Conservation (phyloP, 92 coral and sea anemone species). For the Heliopora coerulea region DNA sequence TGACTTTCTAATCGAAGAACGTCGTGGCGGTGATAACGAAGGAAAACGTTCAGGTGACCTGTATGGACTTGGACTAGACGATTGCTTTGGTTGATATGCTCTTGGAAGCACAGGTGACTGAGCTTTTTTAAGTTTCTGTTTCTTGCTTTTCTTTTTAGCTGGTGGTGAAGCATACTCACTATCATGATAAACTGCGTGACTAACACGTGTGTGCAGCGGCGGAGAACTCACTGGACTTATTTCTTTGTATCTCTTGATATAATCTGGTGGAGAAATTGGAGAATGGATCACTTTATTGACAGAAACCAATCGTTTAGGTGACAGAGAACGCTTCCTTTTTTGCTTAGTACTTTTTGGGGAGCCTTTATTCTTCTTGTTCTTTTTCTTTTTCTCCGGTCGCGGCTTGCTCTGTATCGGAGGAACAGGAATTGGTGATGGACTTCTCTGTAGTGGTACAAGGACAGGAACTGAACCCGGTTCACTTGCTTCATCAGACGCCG, state of each 20-base stretch:
- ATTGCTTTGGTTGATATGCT: constrained; percentile 73
- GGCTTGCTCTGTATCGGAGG: constrained; percentile 61
- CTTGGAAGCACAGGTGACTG: constrained; percentile 76
- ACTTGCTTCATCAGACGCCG: constrained; percentile 82
- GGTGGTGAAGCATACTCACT: constrained; percentile 16
- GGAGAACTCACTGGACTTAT: constrained; percentile 54
- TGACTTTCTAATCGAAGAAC: constrained; percentile 68
- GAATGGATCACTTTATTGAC: constrained; percentile 61
- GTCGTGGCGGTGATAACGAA: constrained; percentile 57
- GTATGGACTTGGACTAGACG: constrained; percentile 69
- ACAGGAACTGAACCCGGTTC: constrained; percentile 51
- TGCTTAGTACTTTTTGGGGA: constrained; percentile 76
- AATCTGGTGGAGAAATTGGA: constrained; percentile 54
- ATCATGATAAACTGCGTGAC: not conserved
- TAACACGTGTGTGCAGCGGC: not conserved
- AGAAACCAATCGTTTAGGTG: constrained; percentile 87
- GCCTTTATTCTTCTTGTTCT: constrained; percentile 74
- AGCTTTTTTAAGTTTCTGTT: constrained; percentile 50
- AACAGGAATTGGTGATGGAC: constrained; percentile 80
- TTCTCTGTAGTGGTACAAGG: constrained; percentile 67
- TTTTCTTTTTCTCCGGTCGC: constrained; percentile 72
- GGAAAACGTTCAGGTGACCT: constrained; percentile 70
- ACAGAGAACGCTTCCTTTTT: constrained; percentile 51
- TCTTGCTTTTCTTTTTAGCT: constrained; percentile 39
- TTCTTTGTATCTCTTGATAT: constrained; percentile 44